Conservation (phyloP, 2,113 vertebrate species). For the Rattus norvegicus region GRCr8 NC_086031.1:67967001-67967500, state of each 20-base stretch:
- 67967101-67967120: constrained; percentile 97
- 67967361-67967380: background rate
- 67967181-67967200: background rate
- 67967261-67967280: background rate
- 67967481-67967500: background rate
- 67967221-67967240: background rate
- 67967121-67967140: constrained; percentile 97
- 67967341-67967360: background rate
- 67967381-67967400: background rate
- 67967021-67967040: constrained; percentile 99
- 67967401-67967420: background rate
- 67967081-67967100: constrained; percentile 99
- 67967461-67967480: background rate
- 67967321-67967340: background rate
- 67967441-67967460: background rate
- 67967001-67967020: constrained; percentile 88
- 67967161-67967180: constrained; percentile 57
- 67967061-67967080: constrained; percentile 98
- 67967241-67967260: background rate
- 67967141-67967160: constrained; percentile 93
- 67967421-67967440: background rate
- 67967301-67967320: background rate
- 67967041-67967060: constrained; percentile 99
- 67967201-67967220: background rate
- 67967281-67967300: background rate